Conservation (phyloP, 1,140 invertebrate species). For the Leptopilina boulardi region DNA sequence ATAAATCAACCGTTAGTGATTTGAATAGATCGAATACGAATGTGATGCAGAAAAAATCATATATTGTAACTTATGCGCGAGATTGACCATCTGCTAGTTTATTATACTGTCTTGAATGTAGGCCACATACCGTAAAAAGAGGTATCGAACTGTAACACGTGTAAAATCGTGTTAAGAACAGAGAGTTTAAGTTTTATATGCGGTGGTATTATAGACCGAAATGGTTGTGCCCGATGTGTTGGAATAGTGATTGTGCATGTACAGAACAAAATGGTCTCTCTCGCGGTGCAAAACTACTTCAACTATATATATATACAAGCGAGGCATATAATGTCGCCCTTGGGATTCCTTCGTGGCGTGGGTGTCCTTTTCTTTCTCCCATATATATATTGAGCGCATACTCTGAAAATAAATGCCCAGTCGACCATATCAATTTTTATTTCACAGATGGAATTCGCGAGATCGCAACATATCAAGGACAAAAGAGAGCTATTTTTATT, state of each 20-base stretch:
- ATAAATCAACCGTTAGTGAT: too few species aligned
- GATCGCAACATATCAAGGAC: neutral
- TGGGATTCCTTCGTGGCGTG: conserved; percentile 28
- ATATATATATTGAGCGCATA: too few species aligned
- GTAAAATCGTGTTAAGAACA: neutral
- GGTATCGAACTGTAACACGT: neutral
- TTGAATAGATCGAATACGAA: too few species aligned
- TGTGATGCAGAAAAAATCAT: too few species aligned
- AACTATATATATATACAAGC: too few species aligned
- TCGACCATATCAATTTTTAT: conserved; percentile 14
- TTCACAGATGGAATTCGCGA: neutral
- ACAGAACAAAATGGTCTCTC: neutral
- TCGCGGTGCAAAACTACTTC: conserved; percentile 22
- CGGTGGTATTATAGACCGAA: neutral
- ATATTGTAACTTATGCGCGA: neutral
- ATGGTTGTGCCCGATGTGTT: neutral
- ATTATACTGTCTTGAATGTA: neutral
- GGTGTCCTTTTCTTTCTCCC: conserved; percentile 34
- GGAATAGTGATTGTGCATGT: neutral
- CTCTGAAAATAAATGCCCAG: neutral
- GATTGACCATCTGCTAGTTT: conserved; percentile 13
- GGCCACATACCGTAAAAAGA: neutral
- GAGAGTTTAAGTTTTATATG: neutral
- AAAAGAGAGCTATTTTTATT: neutral
- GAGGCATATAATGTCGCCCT: conserved; percentile 32